A percentile compares a stretch with the other conserved stretches of the same genome.
Conservation (phyloP, 2,888 invertebrate species). For the Eurytoma adleriae region DNA sequence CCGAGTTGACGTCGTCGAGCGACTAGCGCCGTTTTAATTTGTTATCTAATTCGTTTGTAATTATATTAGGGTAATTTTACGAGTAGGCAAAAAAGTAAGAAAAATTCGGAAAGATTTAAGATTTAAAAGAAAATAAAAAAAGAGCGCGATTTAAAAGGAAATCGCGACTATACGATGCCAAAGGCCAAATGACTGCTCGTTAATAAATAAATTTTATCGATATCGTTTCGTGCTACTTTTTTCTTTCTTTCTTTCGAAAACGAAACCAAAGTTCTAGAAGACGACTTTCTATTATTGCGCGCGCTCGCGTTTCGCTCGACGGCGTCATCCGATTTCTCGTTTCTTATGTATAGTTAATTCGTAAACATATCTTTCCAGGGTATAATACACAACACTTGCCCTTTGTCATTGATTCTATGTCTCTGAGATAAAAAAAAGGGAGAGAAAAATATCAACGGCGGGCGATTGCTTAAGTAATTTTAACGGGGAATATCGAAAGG, state of each 20-base stretch:
- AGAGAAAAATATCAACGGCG: conserved; percentile 39
- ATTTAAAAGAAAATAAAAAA: conserved; percentile 53
- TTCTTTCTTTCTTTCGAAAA: conserved; percentile 56
- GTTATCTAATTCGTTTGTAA: conserved; percentile 52
- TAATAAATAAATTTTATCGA: conserved; percentile 49
- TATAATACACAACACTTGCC: conserved; percentile 60
- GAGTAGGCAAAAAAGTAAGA: conserved; percentile 49
- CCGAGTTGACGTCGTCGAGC: conserved; percentile 39
- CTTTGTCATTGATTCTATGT: conserved; percentile 54
- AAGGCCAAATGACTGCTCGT: conserved; percentile 69
- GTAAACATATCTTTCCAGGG: conserved; percentile 73
- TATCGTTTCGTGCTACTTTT: conserved; percentile 55
- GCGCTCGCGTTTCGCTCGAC: conserved; percentile 33
- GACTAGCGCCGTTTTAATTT: conserved; percentile 38
- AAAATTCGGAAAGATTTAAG: conserved; percentile 26
- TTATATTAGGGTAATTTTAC: conserved; percentile 52
- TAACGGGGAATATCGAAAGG: conserved; percentile 16
- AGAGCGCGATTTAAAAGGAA: neutral
- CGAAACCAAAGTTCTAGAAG: conserved; percentile 66
- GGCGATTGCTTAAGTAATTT: conserved; percentile 48
- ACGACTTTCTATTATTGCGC: conserved; percentile 49
- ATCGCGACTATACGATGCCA: conserved; percentile 70
- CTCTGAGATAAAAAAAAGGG: conserved; percentile 40
- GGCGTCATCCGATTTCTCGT: conserved; percentile 57
- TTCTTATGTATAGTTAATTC: conserved; percentile 59